These are phyloP conservation scores for Conus betulinus DNA, from an alignment of 1,140 invertebrate species.

Conservation along the genomic window DNA sequence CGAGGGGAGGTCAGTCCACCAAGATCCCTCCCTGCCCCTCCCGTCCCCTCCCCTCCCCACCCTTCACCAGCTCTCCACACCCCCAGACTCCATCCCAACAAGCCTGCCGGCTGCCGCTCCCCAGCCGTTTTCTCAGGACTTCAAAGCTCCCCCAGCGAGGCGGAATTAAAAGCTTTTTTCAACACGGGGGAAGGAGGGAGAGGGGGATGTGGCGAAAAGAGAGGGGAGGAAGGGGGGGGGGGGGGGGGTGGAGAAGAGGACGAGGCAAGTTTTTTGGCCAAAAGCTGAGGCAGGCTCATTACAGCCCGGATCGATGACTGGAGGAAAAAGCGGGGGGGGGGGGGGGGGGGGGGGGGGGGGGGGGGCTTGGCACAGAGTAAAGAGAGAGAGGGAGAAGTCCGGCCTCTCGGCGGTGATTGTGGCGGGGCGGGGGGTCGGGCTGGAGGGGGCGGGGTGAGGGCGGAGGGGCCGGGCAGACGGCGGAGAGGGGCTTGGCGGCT, in stretches of 20 bases:
- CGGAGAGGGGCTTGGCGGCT: too few relatives aligned
- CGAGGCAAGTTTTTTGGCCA: background rate
- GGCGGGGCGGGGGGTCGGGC: too few relatives aligned
- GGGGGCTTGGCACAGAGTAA: background rate
- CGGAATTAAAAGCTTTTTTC: conserved; percentile 32
- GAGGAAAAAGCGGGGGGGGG: background rate
- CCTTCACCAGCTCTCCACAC: too few relatives aligned
- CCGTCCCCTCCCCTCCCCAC: too few relatives aligned
- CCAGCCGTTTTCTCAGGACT: conserved; percentile 36
- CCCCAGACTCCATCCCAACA: background rate
- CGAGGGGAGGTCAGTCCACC: too few relatives aligned
- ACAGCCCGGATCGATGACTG: background rate
- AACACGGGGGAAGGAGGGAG: background rate
- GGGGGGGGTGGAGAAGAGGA: background rate
- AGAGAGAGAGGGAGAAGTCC: background rate
- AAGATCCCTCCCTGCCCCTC: too few relatives aligned
- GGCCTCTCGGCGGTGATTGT: too few relatives aligned
- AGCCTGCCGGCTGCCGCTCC: conserved; percentile 21
- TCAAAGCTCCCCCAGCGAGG: conserved; percentile 29
- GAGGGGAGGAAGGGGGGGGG: background rate
- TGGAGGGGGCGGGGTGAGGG: too few relatives aligned
- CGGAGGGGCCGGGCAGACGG: too few relatives aligned
- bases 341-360: background rate
- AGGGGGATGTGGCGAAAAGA: background rate
- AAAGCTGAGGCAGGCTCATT: conserved; percentile 3